Evolutionary conservation across 2,888 invertebrate genomes (phyloP), one percentile per base, ranked within the genome.

Genomic region (Drosophila anceps): DNA sequence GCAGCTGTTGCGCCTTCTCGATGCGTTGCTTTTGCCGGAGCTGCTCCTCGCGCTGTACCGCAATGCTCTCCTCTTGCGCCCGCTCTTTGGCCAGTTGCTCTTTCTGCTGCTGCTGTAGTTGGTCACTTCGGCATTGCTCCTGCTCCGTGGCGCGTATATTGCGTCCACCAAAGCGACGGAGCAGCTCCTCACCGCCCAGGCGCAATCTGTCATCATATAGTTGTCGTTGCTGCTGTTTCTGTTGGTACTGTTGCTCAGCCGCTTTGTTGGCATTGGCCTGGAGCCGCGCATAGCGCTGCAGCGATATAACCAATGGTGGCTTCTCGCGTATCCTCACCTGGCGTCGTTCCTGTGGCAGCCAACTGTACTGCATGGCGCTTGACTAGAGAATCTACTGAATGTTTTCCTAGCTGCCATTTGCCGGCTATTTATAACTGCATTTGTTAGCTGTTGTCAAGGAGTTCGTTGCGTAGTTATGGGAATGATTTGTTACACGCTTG

Each of bases 21-120:
- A 93, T 91, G 57, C 91, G 91, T 15, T 90, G 84, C 1, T 65
- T 73, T 0, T 92, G 90, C 2, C 67, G 64, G 0, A 70, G 75
- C 41, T 90, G 90, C 37, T 92, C 91, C 9, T 91, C 92, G 12
- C 88, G 80, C 46, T 94, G 93, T 39, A 92, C 91, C 4, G 93
- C 93, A 0, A 76, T 60, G 37, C 82, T 83, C 10, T 88, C 82
- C 48, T 69, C 72, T 18, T 64, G 63, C 4, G 51, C 64, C 1
- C 44, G 67, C 8, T 58, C 44, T 9, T 69, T 70, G 15, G 50
- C 57, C 61, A 62, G 41, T 41, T 65, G 62, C 60, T 67, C 55
- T 20, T 82, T 29, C 6, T 60, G 43, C 55, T 33, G 33, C 24
- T 65, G 59, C 2, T 67, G 58, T 4, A 50, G 50, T 51, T 76